These are phyloP conservation scores for Chlorocebus sabaeus DNA, from an alignment of 2,113 vertebrate species.

Conservation along the genomic window DNA sequence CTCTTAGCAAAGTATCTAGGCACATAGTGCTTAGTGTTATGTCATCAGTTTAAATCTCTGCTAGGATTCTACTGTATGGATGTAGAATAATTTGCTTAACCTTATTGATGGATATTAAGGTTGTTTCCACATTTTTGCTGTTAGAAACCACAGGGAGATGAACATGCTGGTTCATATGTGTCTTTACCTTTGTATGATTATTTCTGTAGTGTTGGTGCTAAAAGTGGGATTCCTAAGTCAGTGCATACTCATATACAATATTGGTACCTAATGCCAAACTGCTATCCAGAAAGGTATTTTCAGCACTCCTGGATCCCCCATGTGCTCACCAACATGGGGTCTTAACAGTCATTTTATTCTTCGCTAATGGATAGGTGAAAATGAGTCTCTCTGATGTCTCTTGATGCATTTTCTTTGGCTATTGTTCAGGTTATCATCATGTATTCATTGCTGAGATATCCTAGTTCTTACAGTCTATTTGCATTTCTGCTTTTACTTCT, in stretches of 20 bases:
- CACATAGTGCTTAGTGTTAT: not conserved
- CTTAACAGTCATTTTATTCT: conserved; percentile 1
- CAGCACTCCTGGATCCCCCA: not conserved
- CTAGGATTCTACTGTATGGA: not conserved
- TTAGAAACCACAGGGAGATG: not conserved
- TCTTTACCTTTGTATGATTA: not conserved
- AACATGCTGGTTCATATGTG: not conserved
- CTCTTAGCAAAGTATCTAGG: not conserved
- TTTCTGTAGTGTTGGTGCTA: not conserved
- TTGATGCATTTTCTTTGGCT: not conserved
- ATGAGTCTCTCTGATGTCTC: not conserved
- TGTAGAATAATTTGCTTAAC: not conserved
- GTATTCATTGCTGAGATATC: not conserved
- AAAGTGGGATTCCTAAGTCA: not conserved
- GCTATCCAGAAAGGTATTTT: not conserved
- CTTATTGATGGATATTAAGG: not conserved
- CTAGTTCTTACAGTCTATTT: not conserved
- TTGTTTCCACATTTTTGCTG: not conserved
- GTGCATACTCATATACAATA: not conserved
- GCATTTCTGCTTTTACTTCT: not conserved
- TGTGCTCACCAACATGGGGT: not conserved
- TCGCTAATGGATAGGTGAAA: not conserved
- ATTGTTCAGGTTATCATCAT: not conserved
- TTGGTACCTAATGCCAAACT: not conserved
- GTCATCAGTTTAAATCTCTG: not conserved